A percentile compares a stretch with the other conserved stretches of the same genome.
Conservation (phyloP, 2,888 invertebrate species). For the Apotomis capreana region DNA sequence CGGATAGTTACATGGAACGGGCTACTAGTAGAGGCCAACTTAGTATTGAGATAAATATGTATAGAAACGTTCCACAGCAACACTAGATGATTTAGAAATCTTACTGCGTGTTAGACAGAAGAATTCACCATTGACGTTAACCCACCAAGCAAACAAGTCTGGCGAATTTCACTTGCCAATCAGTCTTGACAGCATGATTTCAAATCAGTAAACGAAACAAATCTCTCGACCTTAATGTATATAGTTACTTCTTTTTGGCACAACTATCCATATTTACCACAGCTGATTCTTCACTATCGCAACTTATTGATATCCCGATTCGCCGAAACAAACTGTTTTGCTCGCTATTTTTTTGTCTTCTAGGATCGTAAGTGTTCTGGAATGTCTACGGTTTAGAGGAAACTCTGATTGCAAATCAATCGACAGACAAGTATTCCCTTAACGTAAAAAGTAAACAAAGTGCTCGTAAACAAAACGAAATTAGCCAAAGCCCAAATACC, state of each 20-base stretch:
- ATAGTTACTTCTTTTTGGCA: no score
- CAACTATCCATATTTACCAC: no score
- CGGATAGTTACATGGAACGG: background rate
- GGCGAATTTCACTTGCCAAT: background rate
- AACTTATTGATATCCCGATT: no score
- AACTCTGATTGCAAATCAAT: conserved; percentile 58
- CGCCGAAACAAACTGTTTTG: no score
- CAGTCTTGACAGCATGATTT: conserved; percentile 1
- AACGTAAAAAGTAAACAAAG: conserved; percentile 67
- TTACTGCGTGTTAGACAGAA: no score
- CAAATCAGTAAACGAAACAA: background rate
- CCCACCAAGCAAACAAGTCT: background rate
- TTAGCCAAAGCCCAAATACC: conserved; percentile 57
- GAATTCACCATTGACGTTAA: no score
- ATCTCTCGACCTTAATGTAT: background rate
- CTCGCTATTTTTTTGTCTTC: no score
- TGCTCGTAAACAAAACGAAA: conserved; percentile 66
- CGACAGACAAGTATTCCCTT: conserved; percentile 59
- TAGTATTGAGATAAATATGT: background rate
- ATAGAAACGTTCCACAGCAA: background rate
- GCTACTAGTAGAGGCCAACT: background rate
- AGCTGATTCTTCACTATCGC: no score
- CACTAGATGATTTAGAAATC: no score
- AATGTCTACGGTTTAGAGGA: no score
- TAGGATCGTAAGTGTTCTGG: no score